phyloP scores from a whole-genome alignment of 2,113 vertebrate genomes.

The Ammodytes marinus region DNA sequence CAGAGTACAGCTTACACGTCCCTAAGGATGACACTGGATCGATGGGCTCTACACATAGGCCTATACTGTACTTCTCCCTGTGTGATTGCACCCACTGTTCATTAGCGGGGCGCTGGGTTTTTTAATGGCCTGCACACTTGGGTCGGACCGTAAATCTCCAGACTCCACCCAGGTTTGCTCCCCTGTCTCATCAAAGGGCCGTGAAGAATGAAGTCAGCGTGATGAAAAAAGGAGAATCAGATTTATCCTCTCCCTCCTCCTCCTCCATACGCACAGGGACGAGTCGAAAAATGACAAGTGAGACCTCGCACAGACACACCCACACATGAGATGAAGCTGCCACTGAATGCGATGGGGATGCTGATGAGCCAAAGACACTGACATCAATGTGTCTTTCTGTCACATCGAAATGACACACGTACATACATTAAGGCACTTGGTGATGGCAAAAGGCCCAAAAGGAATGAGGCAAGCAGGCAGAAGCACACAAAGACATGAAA shows the following conservation, averaged over 20 bases:
- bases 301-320: constrained; percentile 26
- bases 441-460: not conserved
- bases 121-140: constrained; percentile 67
- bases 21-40: constrained; percentile 44
- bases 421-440: not conserved
- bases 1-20: constrained; percentile 28
- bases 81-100: constrained; percentile 66
- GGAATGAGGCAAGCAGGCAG: not conserved
- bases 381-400: not conserved
- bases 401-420: not conserved
- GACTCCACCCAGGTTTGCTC: constrained; percentile 70
- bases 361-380: constrained; percentile 32
- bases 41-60: constrained; percentile 33
- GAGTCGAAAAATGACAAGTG: constrained; percentile 53
- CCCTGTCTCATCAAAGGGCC: constrained; percentile 72
- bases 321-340: constrained; percentile 35
- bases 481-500: not conserved
- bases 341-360: constrained; percentile 51
- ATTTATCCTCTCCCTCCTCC: constrained; percentile 65
- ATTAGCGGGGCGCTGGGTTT: constrained; percentile 63
- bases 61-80: constrained; percentile 34
- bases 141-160: constrained; percentile 68
- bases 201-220: constrained; percentile 73
- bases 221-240: constrained; percentile 72
- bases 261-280: constrained; percentile 16